Conservation (phyloP, 2,888 invertebrate species). For the Tinea pellionella region DNA sequence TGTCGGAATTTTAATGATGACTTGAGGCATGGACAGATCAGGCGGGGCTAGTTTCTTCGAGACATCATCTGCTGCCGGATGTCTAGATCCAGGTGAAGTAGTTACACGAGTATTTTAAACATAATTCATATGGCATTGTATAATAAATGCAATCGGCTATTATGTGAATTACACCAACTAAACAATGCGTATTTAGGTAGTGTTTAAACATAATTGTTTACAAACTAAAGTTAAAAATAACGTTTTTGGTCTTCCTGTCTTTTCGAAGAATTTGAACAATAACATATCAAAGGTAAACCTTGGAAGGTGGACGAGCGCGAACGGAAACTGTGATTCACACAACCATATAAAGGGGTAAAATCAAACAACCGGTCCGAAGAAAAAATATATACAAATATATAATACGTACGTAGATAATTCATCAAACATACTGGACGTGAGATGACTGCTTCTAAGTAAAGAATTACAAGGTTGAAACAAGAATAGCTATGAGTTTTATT, state of each 20-base stretch:
- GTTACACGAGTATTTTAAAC: neutral
- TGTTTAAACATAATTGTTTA: neutral
- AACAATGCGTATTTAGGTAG: too few species aligned
- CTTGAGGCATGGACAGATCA: neutral
- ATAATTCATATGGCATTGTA: neutral
- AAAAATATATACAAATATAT: neutral
- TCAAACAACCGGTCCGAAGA: slow-evolving; percentile 10
- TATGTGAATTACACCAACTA: too few species aligned
- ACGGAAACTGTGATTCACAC: slow-evolving; percentile 10
- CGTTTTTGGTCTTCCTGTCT: neutral
- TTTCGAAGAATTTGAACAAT: neutral
- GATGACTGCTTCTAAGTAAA: slow-evolving; percentile 1
- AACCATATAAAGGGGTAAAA: neutral
- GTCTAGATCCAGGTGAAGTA: slow-evolving; percentile 18
- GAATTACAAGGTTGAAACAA: neutral
- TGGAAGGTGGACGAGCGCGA: slow-evolving; percentile 1
- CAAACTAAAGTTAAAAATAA: neutral
- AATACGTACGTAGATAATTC: neutral
- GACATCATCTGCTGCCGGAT: slow-evolving; percentile 18
- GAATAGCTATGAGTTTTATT: neutral
- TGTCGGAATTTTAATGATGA: slow-evolving; percentile 19
- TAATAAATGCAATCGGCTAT: neutral
- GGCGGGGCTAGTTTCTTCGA: slow-evolving; percentile 14
- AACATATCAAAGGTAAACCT: neutral
- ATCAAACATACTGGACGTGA: slow-evolving; percentile 8